Evolutionary conservation across 2,888 invertebrate genomes (phyloP), one percentile per base, ranked within the genome.

Genomic region (Caenorhabditis becei): DNA sequence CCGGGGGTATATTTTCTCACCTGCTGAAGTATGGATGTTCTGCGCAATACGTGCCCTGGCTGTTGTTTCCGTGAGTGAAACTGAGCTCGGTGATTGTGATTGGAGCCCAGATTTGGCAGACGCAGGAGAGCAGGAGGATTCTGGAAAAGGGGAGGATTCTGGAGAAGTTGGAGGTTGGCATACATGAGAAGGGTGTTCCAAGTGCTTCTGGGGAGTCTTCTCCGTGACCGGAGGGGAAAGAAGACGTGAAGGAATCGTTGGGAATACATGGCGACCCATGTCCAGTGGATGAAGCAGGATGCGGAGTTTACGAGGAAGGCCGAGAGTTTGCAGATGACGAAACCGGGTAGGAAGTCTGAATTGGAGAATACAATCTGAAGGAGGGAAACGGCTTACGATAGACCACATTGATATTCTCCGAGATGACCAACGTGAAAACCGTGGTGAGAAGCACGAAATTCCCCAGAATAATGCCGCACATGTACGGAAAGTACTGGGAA

Each of bases 251-350:
- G 24, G 18, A 69, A 77, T n/a, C 77, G 37, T 63, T 78, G 78
- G 3, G 69, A 71, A 35, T 74, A 85, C 85, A 85, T 83, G 26
- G 72, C 78, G 37, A 85, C 85, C 83, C 83, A 85, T 20, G 82
- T 82, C 85, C 85, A 85, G 75, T 85, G 85, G 28, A 78, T 80
- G 69, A 83, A 83, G 58, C 85, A 83, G 11, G 83, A 80, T 5
- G 83, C 80, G 8, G 77, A 77, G 54, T 85, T 82, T n/a, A 82
- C 82, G 10, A 82, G 67, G 72, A 83, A 85, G 1, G 74, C 58
- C 14, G 66, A 77, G 35, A 85, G 51, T 63, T 85, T 85, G 58
- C 82, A 86, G 65, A 83, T 80, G 4, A 79, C 41, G 18, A 79
- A 79, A 10, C 84, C 83, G 18, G 81, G 83, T 4, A 77, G 32